Evolutionary conservation across 2,113 vertebrate genomes (phyloP).

Genomic region (Phocoena phocoena): DNA sequence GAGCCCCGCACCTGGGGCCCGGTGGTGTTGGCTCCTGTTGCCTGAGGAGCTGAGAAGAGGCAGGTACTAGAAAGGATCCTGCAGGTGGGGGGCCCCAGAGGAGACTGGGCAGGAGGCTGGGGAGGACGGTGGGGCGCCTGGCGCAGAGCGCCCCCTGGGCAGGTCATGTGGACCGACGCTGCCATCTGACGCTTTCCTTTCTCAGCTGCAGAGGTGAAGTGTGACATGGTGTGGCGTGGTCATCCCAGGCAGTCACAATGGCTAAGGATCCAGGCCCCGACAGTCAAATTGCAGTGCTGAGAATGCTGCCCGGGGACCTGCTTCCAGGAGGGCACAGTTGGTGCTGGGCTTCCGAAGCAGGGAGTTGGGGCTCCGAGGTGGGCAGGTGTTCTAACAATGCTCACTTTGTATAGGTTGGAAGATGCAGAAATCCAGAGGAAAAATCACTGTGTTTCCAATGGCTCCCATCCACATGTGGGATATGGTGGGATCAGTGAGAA

Average conservation of each 20-base stretch:
- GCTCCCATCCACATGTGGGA: neutral
- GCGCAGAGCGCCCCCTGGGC: too few species aligned
- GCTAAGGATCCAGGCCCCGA: neutral
- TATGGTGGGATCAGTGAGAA: neutral
- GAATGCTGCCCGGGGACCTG: neutral
- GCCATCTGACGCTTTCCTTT: neutral
- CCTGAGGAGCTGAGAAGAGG: neutral
- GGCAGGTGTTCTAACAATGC: neutral
- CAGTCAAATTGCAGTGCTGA: neutral
- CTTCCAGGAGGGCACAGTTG: neutral
- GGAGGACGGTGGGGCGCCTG: neutral
- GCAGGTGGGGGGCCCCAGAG: neutral
- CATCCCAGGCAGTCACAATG: neutral
- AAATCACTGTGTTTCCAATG: neutral
- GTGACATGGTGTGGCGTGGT: neutral
- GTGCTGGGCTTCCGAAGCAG: neutral
- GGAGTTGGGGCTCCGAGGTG: neutral
- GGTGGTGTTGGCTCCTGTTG: neutral
- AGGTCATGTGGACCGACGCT: neutral
- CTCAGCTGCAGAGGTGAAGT: neutral
- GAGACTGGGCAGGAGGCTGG: neutral
- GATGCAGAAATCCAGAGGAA: neutral
- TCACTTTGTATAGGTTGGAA: neutral
- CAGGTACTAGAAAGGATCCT: neutral
- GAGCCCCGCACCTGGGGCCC: neutral